Evolutionary conservation across 64 coral and sea anemone species (phyloP), one percentile per base, ranked within the genome.

Genomic region (Stylophora pistillata): DNA sequence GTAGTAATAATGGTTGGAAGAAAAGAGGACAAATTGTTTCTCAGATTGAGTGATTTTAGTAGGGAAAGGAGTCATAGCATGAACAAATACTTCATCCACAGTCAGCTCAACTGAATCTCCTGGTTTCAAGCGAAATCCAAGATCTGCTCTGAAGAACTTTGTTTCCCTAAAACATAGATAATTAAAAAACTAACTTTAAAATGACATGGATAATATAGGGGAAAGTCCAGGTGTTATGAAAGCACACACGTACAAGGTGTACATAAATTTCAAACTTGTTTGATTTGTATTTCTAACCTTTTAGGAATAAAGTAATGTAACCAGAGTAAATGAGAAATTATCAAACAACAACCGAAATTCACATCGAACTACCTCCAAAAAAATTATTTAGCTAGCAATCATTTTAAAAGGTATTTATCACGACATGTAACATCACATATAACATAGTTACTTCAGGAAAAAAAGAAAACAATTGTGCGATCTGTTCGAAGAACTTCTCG

Each of bases 1-100:
- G 83, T 93, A 99, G 12, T 93, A 79, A 71, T 95, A 99, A 60
- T 99, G 97, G 78, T 99, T 99, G 15, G 93, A 90, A 73, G 90
- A 71, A 16, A 99, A 99, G 26, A 99, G 87, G 21, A 99, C 97
- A 74, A 85, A 88, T 60, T 99, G 97, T 77, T 90, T 99, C 57
- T 99, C 97, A 26, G 90, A 89, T 55, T 99, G 97, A 2, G 85
- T 89, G 61, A 99, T 94, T 60, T 93, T 95, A 23, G 94, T 80
- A 32, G 97, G 97, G 41, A 93, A 99, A 17, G 97, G 90, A 21
- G 56, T 93, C 97, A 99, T 95, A 7, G 97, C 76, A 71, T 95
- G 97, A 11, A 85, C 82, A 88, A 93, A 99, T 14, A 99, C 93
- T 71, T 95, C 93, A 26, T 99, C 97, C 55, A 95, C 54, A 41